phyloP scores from a whole-genome alignment of 2,797 vertebrate species.

The Paedocypris micromegethes region DNA sequence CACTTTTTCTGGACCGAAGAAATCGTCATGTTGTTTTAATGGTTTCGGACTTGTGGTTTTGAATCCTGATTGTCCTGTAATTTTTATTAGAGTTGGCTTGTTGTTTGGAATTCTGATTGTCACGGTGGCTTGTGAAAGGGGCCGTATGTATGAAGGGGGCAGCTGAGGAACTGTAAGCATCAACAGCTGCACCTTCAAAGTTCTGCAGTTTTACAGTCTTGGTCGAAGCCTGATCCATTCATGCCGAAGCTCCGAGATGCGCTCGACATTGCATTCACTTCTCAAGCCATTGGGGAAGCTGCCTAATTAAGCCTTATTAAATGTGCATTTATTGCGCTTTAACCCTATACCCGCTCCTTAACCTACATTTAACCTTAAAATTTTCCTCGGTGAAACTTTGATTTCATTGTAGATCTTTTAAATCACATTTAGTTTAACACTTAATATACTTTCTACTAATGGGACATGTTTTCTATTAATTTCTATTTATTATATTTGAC shows the following conservation, averaged over 20 bases:
- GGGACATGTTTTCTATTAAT: too few relatives aligned
- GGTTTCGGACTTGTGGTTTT: slow-evolving; percentile 41
- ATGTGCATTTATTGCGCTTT: too few relatives aligned
- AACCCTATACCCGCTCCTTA: too few relatives aligned
- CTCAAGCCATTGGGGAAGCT: too few relatives aligned
- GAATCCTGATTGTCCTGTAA: slow-evolving; percentile 57
- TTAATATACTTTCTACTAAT: too few relatives aligned
- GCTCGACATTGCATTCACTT: slow-evolving; percentile 14
- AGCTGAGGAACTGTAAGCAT: slow-evolving; percentile 62
- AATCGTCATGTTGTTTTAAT: slow-evolving; percentile 36
- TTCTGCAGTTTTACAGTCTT: slow-evolving; percentile 55
- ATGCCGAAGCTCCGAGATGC: slow-evolving; percentile 57
- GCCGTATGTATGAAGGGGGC: slow-evolving; percentile 54
- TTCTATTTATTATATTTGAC: too few relatives aligned
- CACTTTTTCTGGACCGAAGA: slow-evolving; percentile 5
- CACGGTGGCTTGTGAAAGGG: slow-evolving; percentile 57
- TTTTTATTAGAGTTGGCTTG: slow-evolving; percentile 66
- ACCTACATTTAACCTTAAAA: too few relatives aligned
- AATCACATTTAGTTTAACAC: too few relatives aligned
- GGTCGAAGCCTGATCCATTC: slow-evolving; percentile 62
- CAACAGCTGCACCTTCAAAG: slow-evolving; percentile 71
- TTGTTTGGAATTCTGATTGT: slow-evolving; percentile 67
- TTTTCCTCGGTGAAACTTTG: too few relatives aligned
- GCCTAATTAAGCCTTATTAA: too few relatives aligned
- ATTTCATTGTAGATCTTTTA: too few relatives aligned